Base-by-base conservation (phyloP, 1,140 invertebrate species). In the Drosophila ogumai region DNA sequence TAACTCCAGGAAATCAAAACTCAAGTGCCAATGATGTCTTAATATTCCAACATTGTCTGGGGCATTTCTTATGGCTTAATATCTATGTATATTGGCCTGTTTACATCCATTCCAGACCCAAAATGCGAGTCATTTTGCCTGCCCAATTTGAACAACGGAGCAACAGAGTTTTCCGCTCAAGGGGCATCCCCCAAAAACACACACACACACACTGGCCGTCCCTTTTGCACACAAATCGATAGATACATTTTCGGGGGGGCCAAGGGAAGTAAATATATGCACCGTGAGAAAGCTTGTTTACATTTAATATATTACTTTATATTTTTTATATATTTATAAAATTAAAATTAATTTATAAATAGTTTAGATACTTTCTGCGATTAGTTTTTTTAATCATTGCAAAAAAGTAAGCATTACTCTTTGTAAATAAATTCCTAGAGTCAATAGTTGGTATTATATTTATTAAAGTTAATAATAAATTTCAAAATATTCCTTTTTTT, bases 191-290 rank as follows among this genome's bases (percentile, higher is more conserved):
- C 61, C 66, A 55, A 69, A 69, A 31, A n/a, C 22, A 47, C 44
- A 31, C 22, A 61, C 49, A 22, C 28, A 28, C n/a, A 38, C 22
- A 3, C 2, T 38, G 41, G 66, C 63, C 22, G 49, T 76, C 60
- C 15, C 44, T 41, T 58, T 76, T 64, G 22, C 52, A 57, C 59
- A 57, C n/a, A 52, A 75, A 75, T 75, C 71, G 44, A 75, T 75
- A 31, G 43, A 22, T 40, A 66, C 44, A 28, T 68, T 68, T 68
- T 68, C 17, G 44, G 36, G 44, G 36, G 36, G 40, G 15, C 25
- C 32, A 47, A 54, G 13, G n/a, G 25, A 10, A 69, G 6, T 47
- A 31, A 25, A 5, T 50, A 17, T 17, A 12, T 44, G 44, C 40
- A 55, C 38, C 6, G 2, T 15, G 31, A 58, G 10, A 22, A 22